Conservation (phyloP, 2,797 vertebrate species). For the Myioborus miniatus region DNA sequence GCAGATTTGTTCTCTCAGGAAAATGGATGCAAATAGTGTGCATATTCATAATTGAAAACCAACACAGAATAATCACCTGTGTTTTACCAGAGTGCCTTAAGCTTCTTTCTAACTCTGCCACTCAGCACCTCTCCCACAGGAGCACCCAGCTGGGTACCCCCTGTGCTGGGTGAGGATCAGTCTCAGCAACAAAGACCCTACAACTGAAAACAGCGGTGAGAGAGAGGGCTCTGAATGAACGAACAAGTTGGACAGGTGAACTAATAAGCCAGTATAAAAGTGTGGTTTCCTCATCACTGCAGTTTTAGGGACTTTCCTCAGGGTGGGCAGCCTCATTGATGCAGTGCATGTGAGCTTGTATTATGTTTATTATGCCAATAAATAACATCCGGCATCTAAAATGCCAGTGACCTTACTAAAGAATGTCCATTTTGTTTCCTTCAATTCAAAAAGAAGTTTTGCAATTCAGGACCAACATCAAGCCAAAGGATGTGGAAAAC, state of each 20-base stretch:
- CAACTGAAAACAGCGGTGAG: background rate
- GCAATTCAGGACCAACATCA: background rate
- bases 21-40: background rate
- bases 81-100: background rate
- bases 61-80: background rate
- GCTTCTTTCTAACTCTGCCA: background rate
- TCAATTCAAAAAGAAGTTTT: background rate
- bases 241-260: background rate
- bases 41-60: background rate
- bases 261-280: background rate
- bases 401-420: background rate
- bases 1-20: background rate
- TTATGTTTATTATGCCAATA: background rate
- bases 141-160: background rate
- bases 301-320: background rate
- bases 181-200: background rate
- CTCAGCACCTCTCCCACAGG: background rate
- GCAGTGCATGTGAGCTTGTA: background rate
- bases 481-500: constrained; percentile 17
- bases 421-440: background rate
- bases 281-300: background rate
- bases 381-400: background rate
- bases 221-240: background rate
- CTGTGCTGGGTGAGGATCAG: rapidly evolving
- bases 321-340: background rate